Evolutionary conservation across 1,140 invertebrate species (phyloP).

Genomic region (Sinonovacula constricta): DNA sequence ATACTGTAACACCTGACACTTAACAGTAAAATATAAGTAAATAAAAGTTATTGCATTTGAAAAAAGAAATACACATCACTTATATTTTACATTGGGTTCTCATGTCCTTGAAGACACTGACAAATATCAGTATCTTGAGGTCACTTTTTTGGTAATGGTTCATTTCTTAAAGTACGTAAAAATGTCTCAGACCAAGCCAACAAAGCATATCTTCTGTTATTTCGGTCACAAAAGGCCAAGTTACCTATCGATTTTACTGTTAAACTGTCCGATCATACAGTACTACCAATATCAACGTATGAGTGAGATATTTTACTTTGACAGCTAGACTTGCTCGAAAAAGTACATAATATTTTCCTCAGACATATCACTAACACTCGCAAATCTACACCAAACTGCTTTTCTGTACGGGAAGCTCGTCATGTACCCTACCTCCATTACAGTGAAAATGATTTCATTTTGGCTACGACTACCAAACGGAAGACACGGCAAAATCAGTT

Average conservation of each 20-base stretch:
- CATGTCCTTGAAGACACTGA: no score
- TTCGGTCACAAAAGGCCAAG: background rate
- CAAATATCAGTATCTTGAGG: background rate
- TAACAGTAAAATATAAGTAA: background rate
- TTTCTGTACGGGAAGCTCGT: slow-evolving; percentile 6
- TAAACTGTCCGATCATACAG: slow-evolving; percentile 8
- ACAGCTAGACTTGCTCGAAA: slow-evolving; percentile 4
- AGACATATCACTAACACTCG: background rate
- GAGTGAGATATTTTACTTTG: background rate
- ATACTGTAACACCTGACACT: background rate
- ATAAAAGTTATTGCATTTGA: background rate
- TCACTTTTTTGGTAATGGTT: background rate
- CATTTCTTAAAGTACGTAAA: background rate
- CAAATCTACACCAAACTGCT: slow-evolving; percentile 16
- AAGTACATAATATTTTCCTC: slow-evolving; percentile 9
- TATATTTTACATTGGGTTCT: no score
- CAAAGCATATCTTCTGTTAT: background rate
- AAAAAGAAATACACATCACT: no score
- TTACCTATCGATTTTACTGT: slow-evolving; percentile 1
- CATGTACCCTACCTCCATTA: slow-evolving; percentile 7
- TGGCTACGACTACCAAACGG: slow-evolving; percentile 2
- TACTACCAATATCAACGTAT: slow-evolving; percentile 7
- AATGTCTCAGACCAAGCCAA: background rate
- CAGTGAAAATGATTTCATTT: slow-evolving; percentile 19
- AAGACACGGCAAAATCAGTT: background rate